Evolutionary conservation across 2,113 vertebrate genomes (phyloP), one percentile per base, ranked within the genome.

Genomic region (Eurypyga helias): DNA sequence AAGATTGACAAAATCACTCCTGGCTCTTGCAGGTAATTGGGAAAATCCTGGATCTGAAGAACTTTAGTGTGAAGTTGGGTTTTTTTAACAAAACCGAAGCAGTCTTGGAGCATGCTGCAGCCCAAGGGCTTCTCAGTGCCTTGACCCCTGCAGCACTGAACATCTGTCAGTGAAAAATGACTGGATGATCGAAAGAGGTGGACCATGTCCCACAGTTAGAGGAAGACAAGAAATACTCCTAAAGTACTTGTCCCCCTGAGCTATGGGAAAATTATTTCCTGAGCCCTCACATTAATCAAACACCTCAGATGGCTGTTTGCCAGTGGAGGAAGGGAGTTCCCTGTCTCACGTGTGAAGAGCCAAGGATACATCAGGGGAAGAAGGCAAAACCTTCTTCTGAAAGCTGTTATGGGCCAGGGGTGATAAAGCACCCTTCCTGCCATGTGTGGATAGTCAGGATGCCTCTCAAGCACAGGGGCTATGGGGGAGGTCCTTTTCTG

Each of bases 391-490:
- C 17, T 48, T 92, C 26, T 49, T 38, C 46, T 76, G 48, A 55
- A 80, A 55, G 52, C 28, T 34, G 11, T 49, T 83, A 28, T 5
- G 28, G 26, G n/a, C 31, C 52, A 51, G 28, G 17, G 9, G 7
- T 84, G 43, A n/a, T 65, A 31, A 73, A 82, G 61, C 34, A 38
- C 73, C 60, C 9, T 87, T 81, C 12, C 19, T 57, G 10, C 21
- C 55, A 33, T 61, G 43, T 90, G 51, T 33, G 54, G 31, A 7
- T 33, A 70, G 65, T 48, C 67, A 64, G 72, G 62, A 72, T 9
- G 54, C 31, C 43, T 12, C 62, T 76, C 43, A 33, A 64, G 81
- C 33, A n/a, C 0, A 0, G 41, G 24, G 16, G 7, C 21, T 49
- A 0, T 16, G n/a, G 15, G 25, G 6, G 49, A 73, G 6, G 10